Base-by-base conservation (phyloP, 2,113 vertebrate species). In the Plecotus auritus region DNA sequence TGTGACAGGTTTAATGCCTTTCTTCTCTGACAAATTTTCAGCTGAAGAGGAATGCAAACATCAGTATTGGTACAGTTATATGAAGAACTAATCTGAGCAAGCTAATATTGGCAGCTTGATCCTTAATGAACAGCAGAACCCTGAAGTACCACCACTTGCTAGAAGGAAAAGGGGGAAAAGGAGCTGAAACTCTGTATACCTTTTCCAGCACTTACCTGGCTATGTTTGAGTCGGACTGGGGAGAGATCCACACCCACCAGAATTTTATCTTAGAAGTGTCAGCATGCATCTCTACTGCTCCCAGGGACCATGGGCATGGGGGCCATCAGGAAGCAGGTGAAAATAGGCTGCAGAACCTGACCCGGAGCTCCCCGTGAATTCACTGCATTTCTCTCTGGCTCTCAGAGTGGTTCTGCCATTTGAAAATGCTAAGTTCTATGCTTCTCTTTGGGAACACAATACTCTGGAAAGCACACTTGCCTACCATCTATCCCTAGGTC, bases 1-100 rank as follows among this genome's bases (percentile, higher is more conserved):
- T 70, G 97, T 97, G 98, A 98, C 98, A 98, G 98, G 88, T 98
- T 98, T 98, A 98, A 98, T 98, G 98, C 98, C 97, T 98, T 98
- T 97, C 97, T 98, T 97, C 98, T 97, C 98, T 97, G 97, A 98
- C 97, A 98, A 98, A 98, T 98, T 98, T 98, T 98, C 98, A 98
- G 96, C 92, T 49, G 0, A 97, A 94, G 94, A 98, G 96, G 96
- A 98, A 98, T 98, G 98, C 98, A 98, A 98, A 98, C 97, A 96
- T 95, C 90, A 94, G 87, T 86, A 96, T 96, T 9, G 18, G 96
- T 89, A 84, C 95, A 59, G 97, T 96, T 97, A 96, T 91, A 82
- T 85, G 96, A 97, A 90, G 90, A 82, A 85, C 95, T 96, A 61
- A 95, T 97, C 97, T 89, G 35, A 93, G 93, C 96, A 93, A 93